phyloP scores from a whole-genome alignment of 2,888 invertebrate genomes.

The Dexiosoma caninum region DNA sequence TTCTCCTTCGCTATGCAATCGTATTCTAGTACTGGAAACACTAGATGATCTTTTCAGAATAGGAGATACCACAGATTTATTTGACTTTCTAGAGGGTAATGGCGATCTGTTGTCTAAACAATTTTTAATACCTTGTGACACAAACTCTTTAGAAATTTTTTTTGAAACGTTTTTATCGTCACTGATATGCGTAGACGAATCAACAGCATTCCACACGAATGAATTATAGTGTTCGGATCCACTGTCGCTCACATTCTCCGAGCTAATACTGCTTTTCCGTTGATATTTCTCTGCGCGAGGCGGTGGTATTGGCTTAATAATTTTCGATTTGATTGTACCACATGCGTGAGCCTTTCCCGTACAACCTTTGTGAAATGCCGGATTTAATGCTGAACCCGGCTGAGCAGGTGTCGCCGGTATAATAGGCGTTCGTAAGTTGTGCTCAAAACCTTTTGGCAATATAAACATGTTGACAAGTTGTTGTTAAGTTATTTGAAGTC shows the following conservation, averaged over 20 bases:
- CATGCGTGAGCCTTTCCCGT: conserved; percentile 87
- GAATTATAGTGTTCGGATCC: conserved; percentile 73
- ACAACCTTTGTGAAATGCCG: conserved; percentile 83
- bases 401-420: conserved; percentile 71
- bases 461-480: conserved; percentile 72
- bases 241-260: conserved; percentile 77
- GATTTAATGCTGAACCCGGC: conserved; percentile 73
- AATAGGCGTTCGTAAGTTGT: conserved; percentile 73
- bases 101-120: conserved; percentile 23
- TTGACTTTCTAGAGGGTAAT: conserved; percentile 25
- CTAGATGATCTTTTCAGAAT: conserved; percentile 33
- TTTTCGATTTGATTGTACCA: conserved; percentile 78
- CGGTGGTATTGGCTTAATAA: conserved; percentile 56
- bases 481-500: conserved; percentile 36
- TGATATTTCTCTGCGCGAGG: conserved; percentile 65
- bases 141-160: background rate
- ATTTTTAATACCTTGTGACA: conserved; percentile 5
- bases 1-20: conserved; percentile 64
- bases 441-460: conserved; percentile 76
- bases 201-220: conserved; percentile 8
- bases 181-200: background rate
- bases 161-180: conserved; percentile 14
- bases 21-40: conserved; percentile 42
- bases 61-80: background rate
- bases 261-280: conserved; percentile 77